Evolutionary conservation across 2,113 vertebrate genomes (phyloP), one percentile per base, ranked within the genome.

Genomic region (Lontra canadensis): DNA sequence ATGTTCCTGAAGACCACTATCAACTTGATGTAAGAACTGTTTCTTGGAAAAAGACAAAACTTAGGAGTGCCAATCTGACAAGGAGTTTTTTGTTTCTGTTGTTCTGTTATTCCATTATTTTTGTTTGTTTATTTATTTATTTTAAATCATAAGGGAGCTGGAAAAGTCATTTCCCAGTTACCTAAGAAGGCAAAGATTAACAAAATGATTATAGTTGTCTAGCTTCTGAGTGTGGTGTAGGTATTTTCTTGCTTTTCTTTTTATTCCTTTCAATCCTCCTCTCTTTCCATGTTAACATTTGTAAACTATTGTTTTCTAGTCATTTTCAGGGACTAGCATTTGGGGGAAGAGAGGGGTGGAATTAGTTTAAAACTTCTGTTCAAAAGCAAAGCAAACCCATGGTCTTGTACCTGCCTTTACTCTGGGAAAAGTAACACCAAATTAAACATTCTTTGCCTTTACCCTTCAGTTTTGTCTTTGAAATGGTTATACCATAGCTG

Each of bases 341-440:
- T 23, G 76, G 88, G 15, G 39, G 1, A 23, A 49, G 25, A 59
- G 2, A 36, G n/a, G 17, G 34, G 34, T 9, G 65, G 65, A 52
- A 25, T 81, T 81, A 61, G 6, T 36, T 83, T 18, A 92, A 90
- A 94, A 69, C 13, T 29, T 95, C 82, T 85, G 15, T 76, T 95
- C 61, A 78, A 78, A 98, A 94, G 7, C 42, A 94, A 97, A 90
- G 3, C 9, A 52, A 86, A 26, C 6, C 21, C 97, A 12, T 57
- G 12, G 31, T 63, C 6, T 83, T 94, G 2, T 76, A 81, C 42
- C 80, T 97, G n/a, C 34, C 23, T 93, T 96, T 81, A 34, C 69
- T 95, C 49, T 80, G 55, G 73, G 86, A 91, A 92, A 86, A 94
- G 11, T 15, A 42, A 91, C 95, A 73, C 78, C 39, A 82, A 82